A percentile compares a stretch with the other conserved stretches of the same genome.
These are phyloP conservation scores for Penaeus japonicus DNA, from an alignment of 1,140 invertebrate species.

Conservation along the genomic window DNA sequence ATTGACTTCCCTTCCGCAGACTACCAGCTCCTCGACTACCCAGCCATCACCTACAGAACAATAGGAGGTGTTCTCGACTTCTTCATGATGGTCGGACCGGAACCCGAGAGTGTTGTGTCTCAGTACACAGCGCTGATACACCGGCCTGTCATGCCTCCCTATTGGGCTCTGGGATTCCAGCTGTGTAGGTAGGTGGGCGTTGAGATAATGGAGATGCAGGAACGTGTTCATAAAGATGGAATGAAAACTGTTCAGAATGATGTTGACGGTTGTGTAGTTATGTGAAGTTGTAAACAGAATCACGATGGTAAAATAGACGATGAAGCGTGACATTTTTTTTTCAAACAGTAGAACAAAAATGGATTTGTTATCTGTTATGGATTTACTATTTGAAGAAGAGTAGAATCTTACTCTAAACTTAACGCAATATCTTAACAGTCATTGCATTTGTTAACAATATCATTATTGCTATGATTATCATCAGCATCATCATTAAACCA, in stretches of 20 bases:
- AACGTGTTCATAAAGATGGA: no score
- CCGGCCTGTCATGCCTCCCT: slow-evolving; percentile 64
- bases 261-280: no score
- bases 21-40: slow-evolving; percentile 59
- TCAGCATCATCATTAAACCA: not conserved
- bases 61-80: slow-evolving; percentile 65
- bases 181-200: slow-evolving; percentile 64
- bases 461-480: not conserved
- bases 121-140: slow-evolving; percentile 65
- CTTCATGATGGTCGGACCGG: slow-evolving; percentile 63
- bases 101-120: slow-evolving; percentile 65
- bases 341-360: not conserved
- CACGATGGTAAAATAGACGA: no score
- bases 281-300: no score
- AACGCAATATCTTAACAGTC: no score
- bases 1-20: not conserved
- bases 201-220: not conserved
- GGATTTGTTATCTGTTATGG: no score
- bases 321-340: no score
- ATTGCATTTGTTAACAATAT: not conserved
- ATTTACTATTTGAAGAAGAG: no score
- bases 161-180: slow-evolving; percentile 68
- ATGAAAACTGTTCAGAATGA: no score
- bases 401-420: no score
- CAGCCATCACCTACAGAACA: slow-evolving; percentile 63